These are phyloP conservation scores for Hesperia comma DNA, from an alignment of 2,888 invertebrate genomes.

Conservation along the genomic window DNA sequence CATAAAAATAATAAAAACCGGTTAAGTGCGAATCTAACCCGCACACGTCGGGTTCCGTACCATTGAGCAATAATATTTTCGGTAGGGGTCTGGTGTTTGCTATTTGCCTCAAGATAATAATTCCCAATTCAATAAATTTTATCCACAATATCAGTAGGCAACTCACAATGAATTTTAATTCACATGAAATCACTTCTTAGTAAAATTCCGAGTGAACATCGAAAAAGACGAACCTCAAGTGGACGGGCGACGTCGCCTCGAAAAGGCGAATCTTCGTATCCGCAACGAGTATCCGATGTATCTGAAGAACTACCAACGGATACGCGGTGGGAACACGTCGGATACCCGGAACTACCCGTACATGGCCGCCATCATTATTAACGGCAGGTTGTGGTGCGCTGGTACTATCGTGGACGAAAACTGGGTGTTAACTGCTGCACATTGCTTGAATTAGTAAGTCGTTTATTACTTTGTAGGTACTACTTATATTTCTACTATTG, in stretches of 20 bases:
- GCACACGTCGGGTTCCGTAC: no score
- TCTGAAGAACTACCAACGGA: constrained; percentile 46
- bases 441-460: constrained; percentile 77
- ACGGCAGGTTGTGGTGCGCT: constrained; percentile 74
- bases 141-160: no score
- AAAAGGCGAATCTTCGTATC: constrained; percentile 50
- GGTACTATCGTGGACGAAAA: constrained; percentile 72
- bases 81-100: no score
- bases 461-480: no score
- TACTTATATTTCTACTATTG: no score
- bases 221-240: constrained; percentile 33
- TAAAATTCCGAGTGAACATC: constrained; percentile 50
- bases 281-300: constrained; percentile 51
- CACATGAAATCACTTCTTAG: constrained; percentile 26
- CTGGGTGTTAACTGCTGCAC: constrained; percentile 76
- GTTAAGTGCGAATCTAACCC: no score
- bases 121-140: no score
- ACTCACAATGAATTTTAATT: no score
- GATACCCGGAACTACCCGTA: constrained; percentile 71
- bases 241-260: constrained; percentile 45
- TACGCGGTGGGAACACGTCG: constrained; percentile 59
- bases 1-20: no score
- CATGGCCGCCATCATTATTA: constrained; percentile 74
- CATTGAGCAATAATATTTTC: no score
- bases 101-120: no score